Base-by-base conservation (phyloP, 2,113 vertebrate species). In the Oxygymnocypris stewartii region DNA sequence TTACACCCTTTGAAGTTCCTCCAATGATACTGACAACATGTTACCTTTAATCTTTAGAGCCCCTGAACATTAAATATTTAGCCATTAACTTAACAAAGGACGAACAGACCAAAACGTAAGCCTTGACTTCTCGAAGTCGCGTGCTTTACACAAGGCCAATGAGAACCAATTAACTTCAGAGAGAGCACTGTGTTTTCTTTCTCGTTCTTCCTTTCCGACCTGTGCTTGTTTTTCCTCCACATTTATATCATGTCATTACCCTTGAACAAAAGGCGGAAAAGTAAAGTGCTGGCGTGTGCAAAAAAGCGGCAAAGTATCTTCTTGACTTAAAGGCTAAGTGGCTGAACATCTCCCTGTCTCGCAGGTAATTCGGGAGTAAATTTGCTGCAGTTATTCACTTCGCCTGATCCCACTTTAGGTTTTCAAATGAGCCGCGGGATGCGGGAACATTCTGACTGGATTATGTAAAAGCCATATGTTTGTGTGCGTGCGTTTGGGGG, bases 1-100 rank as follows among this genome's bases (percentile, higher is more conserved):
- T 95, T 94, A 95, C 90, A 90, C 91, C 92, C 93, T 95, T 95
- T 95, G 94, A 95, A 95, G 94, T 95, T 87, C 92, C 93, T 91
- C 88, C 93, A 93, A 93, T 94, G 94, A 94, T 94, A 94, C 94
- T 94, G 93, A 95, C 94, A 95, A 95, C 94, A 94, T 95, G 93
- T 94, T 95, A 95, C 94, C 94, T 95, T 95, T 95, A 94, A 95
- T 95, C 94, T 95, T 94, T 94, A 92, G 93, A 93, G 93, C 93
- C 93, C 93, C 82, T 88, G 91, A 94, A 94, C 94, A 95, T 95
- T 94, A 95, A 95, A 95, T 95, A 95, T 95, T 95, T 95, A 95
- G 93, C 93, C 92, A 92, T 93, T 94, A 93, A 92, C 92, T 82
- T 93, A 94, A 95, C 94, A 95, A 95, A 95, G 93, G 94, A 93